These are phyloP conservation scores for Germaria angustata DNA, from an alignment of 2,888 invertebrate genomes.

Conservation along the genomic window DNA sequence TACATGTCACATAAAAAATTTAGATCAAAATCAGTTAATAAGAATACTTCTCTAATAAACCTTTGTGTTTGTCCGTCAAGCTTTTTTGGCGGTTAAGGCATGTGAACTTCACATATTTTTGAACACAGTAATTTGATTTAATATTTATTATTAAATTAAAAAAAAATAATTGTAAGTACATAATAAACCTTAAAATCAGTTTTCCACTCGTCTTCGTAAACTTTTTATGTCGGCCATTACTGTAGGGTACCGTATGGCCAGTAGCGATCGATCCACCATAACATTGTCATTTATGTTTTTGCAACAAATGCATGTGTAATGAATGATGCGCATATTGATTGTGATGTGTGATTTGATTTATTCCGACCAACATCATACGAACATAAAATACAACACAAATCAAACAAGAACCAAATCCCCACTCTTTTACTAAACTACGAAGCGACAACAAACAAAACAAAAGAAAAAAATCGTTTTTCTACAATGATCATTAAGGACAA, in stretches of 20 bases:
- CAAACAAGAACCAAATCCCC: conserved; percentile 71
- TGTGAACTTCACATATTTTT: too few relatives aligned
- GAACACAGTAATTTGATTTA: too few relatives aligned
- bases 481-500: conserved; percentile 52
- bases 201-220: too few relatives aligned
- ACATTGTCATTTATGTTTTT: conserved; percentile 44
- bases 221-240: not conserved
- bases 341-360: conserved; percentile 75
- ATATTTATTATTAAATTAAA: too few relatives aligned
- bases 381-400: conserved; percentile 73
- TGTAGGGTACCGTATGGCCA: not conserved
- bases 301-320: conserved; percentile 60
- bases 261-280: not conserved
- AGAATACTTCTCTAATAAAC: too few relatives aligned
- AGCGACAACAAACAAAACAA: conserved; percentile 3
- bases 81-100: too few relatives aligned
- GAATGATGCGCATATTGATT: conserved; percentile 69
- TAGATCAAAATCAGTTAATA: too few relatives aligned
- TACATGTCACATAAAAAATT: too few relatives aligned
- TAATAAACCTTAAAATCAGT: too few relatives aligned
- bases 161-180: too few relatives aligned
- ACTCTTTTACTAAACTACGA: conserved; percentile 44
- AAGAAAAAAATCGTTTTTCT: not conserved
- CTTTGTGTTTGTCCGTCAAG: too few relatives aligned
- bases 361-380: conserved; percentile 71